Evolutionary conservation across 92 coral and sea anemone genomes (phyloP).

Genomic region (Siderastrea radians): DNA sequence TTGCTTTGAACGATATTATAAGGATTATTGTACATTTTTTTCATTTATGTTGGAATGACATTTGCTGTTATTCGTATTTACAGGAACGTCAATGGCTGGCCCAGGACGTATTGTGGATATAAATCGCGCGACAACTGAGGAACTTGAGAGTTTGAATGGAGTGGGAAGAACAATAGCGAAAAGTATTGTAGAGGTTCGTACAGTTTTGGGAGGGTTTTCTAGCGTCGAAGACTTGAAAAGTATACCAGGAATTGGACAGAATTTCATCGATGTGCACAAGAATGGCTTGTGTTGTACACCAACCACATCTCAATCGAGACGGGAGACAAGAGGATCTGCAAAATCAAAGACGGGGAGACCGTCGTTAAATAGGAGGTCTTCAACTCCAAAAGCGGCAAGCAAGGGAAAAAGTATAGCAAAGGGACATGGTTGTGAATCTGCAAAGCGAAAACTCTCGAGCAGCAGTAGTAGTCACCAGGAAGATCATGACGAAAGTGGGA

Average conservation of each 20-base stretch:
- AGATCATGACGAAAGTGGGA: conserved; percentile 36
- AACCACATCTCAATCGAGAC: conserved; percentile 55
- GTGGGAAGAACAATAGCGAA: conserved; percentile 93
- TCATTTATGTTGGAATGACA: neutral
- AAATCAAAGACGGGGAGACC: conserved; percentile 50
- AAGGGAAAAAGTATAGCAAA: conserved; percentile 27
- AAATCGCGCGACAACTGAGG: conserved; percentile 91
- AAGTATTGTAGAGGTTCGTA: conserved; percentile 86
- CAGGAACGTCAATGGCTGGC: conserved; percentile 86
- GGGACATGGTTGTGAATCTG: conserved; percentile 21
- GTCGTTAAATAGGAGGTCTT: conserved; percentile 37
- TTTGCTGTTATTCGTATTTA: neutral
- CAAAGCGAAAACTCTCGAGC: conserved; percentile 55
- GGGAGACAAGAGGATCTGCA: conserved; percentile 84
- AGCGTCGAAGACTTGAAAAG: conserved; percentile 83
- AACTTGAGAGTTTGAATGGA: conserved; percentile 86
- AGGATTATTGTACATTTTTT: neutral
- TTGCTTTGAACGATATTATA: neutral
- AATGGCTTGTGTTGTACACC: conserved; percentile 81
- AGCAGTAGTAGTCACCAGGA: conserved; percentile 42
- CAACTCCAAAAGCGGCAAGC: conserved; percentile 2
- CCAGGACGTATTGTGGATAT: conserved; percentile 83
- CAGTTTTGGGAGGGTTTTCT: conserved; percentile 93
- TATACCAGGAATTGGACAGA: conserved; percentile 90
- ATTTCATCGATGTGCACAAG: conserved; percentile 85